A percentile compares a stretch with the other conserved stretches of the same genome.
These are phyloP conservation scores for Meta bourneti DNA, from an alignment of 2,888 invertebrate genomes.

Conservation along the genomic window DNA sequence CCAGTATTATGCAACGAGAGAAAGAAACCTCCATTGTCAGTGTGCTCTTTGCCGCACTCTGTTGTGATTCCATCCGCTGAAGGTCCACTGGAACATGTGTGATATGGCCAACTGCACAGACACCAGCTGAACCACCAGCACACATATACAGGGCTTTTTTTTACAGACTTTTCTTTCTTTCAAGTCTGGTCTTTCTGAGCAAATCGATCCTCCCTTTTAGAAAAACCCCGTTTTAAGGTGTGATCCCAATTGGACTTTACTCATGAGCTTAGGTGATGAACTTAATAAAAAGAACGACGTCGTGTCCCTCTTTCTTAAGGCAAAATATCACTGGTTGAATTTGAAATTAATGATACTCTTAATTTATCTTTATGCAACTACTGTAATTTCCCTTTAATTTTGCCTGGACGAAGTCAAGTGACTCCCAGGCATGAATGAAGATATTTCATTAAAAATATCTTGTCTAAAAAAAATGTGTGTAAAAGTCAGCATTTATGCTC, in stretches of 20 bases:
- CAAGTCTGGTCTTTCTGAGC: background rate
- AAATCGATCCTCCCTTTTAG: too few relatives aligned
- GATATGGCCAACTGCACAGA: constrained; percentile 50
- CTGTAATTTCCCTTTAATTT: too few relatives aligned
- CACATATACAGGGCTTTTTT: constrained; percentile 17
- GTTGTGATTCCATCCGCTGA: constrained; percentile 70
- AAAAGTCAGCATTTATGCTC: too few relatives aligned
- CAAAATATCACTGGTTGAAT: too few relatives aligned
- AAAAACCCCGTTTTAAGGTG: too few relatives aligned
- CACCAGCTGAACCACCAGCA: constrained; percentile 51
- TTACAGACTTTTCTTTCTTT: background rate
- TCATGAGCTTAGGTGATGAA: background rate
- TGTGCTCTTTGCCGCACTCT: constrained; percentile 42
- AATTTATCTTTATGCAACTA: too few relatives aligned
- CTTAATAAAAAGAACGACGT: background rate
- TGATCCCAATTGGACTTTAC: background rate
- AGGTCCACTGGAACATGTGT: constrained; percentile 60
- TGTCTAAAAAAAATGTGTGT: too few relatives aligned
- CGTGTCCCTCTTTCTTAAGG: too few relatives aligned
- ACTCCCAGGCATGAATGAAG: too few relatives aligned
- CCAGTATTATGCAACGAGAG: constrained; percentile 46
- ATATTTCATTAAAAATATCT: too few relatives aligned
- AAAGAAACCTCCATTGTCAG: constrained; percentile 59
- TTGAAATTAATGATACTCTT: too few relatives aligned
- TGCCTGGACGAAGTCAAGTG: too few relatives aligned